Evolutionary conservation across 2,888 invertebrate genomes (phyloP).

Genomic region (Microchrysa polita): DNA sequence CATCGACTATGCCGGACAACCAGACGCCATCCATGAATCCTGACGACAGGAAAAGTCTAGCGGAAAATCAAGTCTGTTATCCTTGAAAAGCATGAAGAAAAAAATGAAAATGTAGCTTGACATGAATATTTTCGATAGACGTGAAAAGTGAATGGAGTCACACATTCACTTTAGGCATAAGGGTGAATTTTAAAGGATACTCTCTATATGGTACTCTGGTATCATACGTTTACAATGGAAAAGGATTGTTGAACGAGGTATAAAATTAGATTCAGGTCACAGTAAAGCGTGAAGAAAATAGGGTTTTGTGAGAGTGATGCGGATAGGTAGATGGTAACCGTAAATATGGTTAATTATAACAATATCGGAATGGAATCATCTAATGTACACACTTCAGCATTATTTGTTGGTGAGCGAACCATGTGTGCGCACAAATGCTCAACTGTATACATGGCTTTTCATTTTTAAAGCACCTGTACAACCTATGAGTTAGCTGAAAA

Average conservation of each 20-base stretch:
- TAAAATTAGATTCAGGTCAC: too few relatives aligned
- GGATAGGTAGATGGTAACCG: too few relatives aligned
- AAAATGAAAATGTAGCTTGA: neutral
- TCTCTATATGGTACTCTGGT: neutral
- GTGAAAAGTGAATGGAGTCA: slow-evolving; percentile 27
- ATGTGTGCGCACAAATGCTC: too few relatives aligned
- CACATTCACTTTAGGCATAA: slow-evolving; percentile 4
- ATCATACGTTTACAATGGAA: neutral
- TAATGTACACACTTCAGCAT: too few relatives aligned
- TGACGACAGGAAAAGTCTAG: slow-evolving; percentile 37
- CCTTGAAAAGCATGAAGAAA: neutral
- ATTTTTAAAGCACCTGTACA: too few relatives aligned
- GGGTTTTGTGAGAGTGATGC: neutral
- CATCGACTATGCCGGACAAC: slow-evolving; percentile 14
- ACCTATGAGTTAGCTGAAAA: too few relatives aligned
- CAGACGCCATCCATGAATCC: slow-evolving; percentile 32
- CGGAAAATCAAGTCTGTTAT: slow-evolving; percentile 28
- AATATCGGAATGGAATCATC: too few relatives aligned
- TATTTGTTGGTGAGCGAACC: too few relatives aligned
- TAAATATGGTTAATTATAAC: too few relatives aligned
- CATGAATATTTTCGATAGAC: neutral
- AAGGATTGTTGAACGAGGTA: neutral
- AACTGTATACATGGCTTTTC: too few relatives aligned
- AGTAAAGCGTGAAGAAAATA: neutral
- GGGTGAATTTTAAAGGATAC: neutral